Evolutionary conservation across 2,888 invertebrate genomes (phyloP).

Genomic region (Pelosia muscerda): DNA sequence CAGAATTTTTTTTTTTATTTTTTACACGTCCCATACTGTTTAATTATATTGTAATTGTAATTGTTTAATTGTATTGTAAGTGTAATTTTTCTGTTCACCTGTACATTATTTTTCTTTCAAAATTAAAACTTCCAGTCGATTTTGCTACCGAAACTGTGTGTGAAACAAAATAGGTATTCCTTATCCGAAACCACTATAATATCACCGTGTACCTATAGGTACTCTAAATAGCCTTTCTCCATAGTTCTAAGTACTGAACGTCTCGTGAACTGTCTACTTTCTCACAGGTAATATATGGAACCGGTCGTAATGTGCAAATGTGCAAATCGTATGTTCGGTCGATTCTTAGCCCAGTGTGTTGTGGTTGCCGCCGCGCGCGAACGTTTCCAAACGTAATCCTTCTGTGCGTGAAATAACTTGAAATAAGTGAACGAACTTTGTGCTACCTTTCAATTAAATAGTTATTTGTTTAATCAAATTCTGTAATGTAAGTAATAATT

Average conservation of each 20-base stretch:
- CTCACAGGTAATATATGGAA: constrained; percentile 10
- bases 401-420: background rate
- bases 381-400: constrained; percentile 10
- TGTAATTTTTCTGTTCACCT: too few relatives aligned
- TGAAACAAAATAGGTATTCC: too few relatives aligned
- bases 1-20: too few relatives aligned
- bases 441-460: constrained; percentile 7
- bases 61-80: too few relatives aligned
- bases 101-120: too few relatives aligned
- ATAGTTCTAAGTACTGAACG: constrained; percentile 8
- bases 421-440: constrained; percentile 16
- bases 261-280: constrained; percentile 5
- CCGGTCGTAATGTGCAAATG: constrained; percentile 14
- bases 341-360: constrained; percentile 11
- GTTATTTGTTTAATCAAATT: constrained; percentile 3
- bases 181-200: too few relatives aligned
- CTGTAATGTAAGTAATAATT: constrained; percentile 13
- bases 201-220: too few relatives aligned
- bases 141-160: too few relatives aligned
- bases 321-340: background rate
- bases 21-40: too few relatives aligned
- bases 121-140: too few relatives aligned
- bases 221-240: constrained; percentile 2
- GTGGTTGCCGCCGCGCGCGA: constrained; percentile 1
- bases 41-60: too few relatives aligned